phyloP scores from a whole-genome alignment of 2,888 invertebrate genomes.

The Gymnocheta viridis region DNA sequence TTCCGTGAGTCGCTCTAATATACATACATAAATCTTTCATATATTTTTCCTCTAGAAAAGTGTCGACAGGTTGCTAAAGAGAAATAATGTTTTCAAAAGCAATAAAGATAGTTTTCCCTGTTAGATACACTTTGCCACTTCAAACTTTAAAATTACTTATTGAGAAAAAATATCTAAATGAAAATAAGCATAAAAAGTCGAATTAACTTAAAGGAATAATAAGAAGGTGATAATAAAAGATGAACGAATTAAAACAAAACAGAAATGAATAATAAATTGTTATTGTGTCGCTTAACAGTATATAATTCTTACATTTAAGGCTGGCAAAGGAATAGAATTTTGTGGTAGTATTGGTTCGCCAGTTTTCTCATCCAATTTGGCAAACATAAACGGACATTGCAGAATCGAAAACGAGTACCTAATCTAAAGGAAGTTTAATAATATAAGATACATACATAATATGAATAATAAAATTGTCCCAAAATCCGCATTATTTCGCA shows the following conservation, averaged over 20 bases:
- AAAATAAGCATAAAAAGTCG: conserved; percentile 3
- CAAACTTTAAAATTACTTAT: not conserved
- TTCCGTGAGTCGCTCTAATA: no score
- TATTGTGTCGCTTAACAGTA: not conserved
- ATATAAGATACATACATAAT: not conserved
- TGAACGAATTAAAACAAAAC: not conserved
- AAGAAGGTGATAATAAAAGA: not conserved
- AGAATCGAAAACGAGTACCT: conserved; percentile 89
- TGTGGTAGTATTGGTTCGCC: conserved; percentile 84
- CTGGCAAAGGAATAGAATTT: conserved; percentile 87
- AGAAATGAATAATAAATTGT: not conserved
- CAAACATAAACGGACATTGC: conserved; percentile 86
- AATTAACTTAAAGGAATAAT: conserved; percentile 48
- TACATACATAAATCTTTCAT: no score
- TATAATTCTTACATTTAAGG: conserved; percentile 86
- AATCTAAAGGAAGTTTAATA: conserved; percentile 84
- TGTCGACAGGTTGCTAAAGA: no score
- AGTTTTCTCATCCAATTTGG: conserved; percentile 85
- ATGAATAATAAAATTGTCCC: no score
- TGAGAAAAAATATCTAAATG: not conserved
- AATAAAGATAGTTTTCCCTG: no score
- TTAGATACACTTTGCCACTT: not conserved
- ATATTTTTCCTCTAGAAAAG: no score
- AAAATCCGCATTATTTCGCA: no score
- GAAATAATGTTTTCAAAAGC: no score